phyloP scores from a whole-genome alignment of 1,140 invertebrate species.

The Macrobrachium rosenbergii region DNA sequence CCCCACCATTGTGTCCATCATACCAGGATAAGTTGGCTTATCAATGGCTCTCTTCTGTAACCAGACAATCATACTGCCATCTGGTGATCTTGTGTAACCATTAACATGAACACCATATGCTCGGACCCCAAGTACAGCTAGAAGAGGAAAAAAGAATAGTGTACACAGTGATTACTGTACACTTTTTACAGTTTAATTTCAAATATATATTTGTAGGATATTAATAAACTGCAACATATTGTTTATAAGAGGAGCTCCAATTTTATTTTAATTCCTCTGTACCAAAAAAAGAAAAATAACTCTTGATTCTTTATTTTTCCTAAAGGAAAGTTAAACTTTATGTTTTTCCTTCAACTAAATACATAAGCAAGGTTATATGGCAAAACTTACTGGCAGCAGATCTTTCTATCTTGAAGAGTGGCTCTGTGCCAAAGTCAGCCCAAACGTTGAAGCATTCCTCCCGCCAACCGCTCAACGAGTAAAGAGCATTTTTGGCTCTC shows the following conservation, averaged over 20 bases:
- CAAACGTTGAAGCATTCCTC: slow-evolving; percentile 93
- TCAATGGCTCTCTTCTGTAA: slow-evolving; percentile 89
- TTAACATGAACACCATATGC: slow-evolving; percentile 96
- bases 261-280: too few species aligned
- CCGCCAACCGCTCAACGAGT: slow-evolving; percentile 87
- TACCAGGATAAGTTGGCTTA: slow-evolving; percentile 95
- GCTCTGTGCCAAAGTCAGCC: slow-evolving; percentile 78
- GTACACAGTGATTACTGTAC: neutral
- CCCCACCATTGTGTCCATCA: slow-evolving; percentile 92
- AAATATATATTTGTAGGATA: neutral
- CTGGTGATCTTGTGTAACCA: slow-evolving; percentile 88
- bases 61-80: slow-evolving; percentile 89
- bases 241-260: too few species aligned
- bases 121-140: slow-evolving; percentile 89
- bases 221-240: neutral
- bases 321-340: neutral
- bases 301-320: neutral
- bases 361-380: neutral
- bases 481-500: slow-evolving; percentile 77
- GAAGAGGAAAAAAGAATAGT: slow-evolving; percentile 38
- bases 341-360: neutral
- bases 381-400: slow-evolving; percentile 83
- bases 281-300: too few species aligned
- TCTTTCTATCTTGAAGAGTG: slow-evolving; percentile 90
- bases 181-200: neutral